Conservation (phyloP, 2,113 vertebrate species). For the Bos indicus region DNA sequence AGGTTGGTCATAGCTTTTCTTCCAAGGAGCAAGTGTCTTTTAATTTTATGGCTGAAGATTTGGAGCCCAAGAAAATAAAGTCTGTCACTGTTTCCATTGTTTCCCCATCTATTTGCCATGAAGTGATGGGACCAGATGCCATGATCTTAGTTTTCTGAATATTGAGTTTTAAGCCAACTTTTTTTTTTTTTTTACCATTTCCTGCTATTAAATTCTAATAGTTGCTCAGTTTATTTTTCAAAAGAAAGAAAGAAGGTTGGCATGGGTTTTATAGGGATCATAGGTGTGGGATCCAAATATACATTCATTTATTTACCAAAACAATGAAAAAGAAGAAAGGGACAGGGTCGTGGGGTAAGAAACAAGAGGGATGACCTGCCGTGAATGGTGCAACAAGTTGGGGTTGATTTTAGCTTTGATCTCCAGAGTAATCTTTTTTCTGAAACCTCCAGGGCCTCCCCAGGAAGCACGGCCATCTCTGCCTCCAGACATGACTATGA, state of each 20-base stretch:
- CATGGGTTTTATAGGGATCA: neutral
- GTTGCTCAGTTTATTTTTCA: neutral
- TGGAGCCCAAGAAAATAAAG: neutral
- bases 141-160: neutral
- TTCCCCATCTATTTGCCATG: neutral
- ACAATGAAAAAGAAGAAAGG: neutral
- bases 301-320: neutral
- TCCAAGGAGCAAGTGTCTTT: neutral
- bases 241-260: neutral
- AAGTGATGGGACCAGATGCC: neutral
- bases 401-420: neutral
- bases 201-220: neutral
- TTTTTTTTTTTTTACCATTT: neutral
- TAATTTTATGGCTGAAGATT: neutral
- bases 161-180: neutral
- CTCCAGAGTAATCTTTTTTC: neutral
- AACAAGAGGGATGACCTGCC: neutral
- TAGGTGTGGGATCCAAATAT: neutral
- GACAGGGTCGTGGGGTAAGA: neutral
- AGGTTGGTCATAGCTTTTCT: neutral
- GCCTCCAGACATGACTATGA: rapidly evolving
- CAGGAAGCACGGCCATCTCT: neutral
- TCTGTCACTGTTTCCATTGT: neutral
- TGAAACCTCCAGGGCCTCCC: neutral
- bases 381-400: neutral